A percentile compares a stretch with the other conserved stretches of the same genome.
phyloP scores from a whole-genome alignment of 2,888 invertebrate genomes.

The Hipparchia sbordonii region DNA sequence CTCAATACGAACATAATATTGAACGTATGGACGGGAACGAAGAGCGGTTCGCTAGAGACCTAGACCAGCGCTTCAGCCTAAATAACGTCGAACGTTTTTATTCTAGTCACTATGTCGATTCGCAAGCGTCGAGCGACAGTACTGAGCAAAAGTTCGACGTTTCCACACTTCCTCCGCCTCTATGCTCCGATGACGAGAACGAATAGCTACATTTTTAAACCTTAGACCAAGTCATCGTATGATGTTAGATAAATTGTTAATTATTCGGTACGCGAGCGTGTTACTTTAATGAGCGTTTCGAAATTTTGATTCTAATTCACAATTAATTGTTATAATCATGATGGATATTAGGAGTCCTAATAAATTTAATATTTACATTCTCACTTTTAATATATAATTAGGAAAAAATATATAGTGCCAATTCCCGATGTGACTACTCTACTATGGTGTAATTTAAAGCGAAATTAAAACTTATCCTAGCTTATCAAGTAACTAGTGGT shows the following conservation, averaged over 20 bases:
- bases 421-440: slow-evolving; percentile 63
- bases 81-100: slow-evolving; percentile 78
- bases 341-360: slow-evolving; percentile 63
- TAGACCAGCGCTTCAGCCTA: slow-evolving; percentile 76
- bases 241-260: slow-evolving; percentile 53
- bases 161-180: slow-evolving; percentile 89
- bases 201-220: slow-evolving; percentile 57
- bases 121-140: slow-evolving; percentile 85
- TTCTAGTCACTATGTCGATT: slow-evolving; percentile 81
- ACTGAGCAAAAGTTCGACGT: slow-evolving; percentile 90
- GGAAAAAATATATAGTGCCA: slow-evolving; percentile 69
- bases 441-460: slow-evolving; percentile 58
- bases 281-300: slow-evolving; percentile 54
- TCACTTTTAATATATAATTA: slow-evolving; percentile 51
- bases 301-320: slow-evolving; percentile 64
- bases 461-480: slow-evolving; percentile 60
- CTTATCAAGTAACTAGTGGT: slow-evolving; percentile 67
- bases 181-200: slow-evolving; percentile 89
- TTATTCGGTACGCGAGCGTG: slow-evolving; percentile 52
- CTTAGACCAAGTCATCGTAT: slow-evolving; percentile 38
- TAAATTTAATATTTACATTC: slow-evolving; percentile 65
- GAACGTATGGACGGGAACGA: slow-evolving; percentile 53
- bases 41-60: slow-evolving; percentile 65
- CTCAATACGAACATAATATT: slow-evolving; percentile 69
- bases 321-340: slow-evolving; percentile 68